Evolutionary conservation across 2,888 invertebrate species (phyloP).

Genomic region (Sinhomidia bicolor): DNA sequence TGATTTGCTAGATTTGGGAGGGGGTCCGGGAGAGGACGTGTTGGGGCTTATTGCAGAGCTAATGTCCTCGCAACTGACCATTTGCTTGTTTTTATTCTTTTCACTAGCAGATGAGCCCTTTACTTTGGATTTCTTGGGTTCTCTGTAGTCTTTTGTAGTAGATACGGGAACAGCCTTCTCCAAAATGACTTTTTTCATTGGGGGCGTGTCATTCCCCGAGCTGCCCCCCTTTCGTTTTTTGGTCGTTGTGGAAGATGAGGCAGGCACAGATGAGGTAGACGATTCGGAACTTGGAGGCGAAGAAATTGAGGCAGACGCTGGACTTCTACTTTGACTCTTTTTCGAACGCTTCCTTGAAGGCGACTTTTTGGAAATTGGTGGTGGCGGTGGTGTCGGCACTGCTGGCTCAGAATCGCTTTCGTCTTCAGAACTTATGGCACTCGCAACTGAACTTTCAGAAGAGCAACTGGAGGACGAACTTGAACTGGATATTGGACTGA

Average conservation of each 20-base stretch:
- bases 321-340: slow-evolving; percentile 73
- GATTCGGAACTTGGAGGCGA: slow-evolving; percentile 76
- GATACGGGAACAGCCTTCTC: slow-evolving; percentile 75
- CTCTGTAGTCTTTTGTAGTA: slow-evolving; percentile 67
- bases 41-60: slow-evolving; percentile 74
- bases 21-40: slow-evolving; percentile 63
- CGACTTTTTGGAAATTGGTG: slow-evolving; percentile 50
- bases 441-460: slow-evolving; percentile 68
- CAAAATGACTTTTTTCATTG: slow-evolving; percentile 71
- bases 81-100: slow-evolving; percentile 64
- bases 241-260: slow-evolving; percentile 65
- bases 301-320: slow-evolving; percentile 75
- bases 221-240: slow-evolving; percentile 66
- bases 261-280: slow-evolving; percentile 75
- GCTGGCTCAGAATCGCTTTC: slow-evolving; percentile 70
- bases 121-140: slow-evolving; percentile 74
- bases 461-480: slow-evolving; percentile 69
- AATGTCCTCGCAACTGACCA: slow-evolving; percentile 75
- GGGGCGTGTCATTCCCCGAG: slow-evolving; percentile 64
- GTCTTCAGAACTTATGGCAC: slow-evolving; percentile 78
- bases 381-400: slow-evolving; percentile 54
- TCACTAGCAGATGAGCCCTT: slow-evolving; percentile 60
- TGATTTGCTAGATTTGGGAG: slow-evolving; percentile 61
- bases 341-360: slow-evolving; percentile 72
- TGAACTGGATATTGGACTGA: slow-evolving; percentile 75